Evolutionary conservation across 2,888 invertebrate genomes (phyloP).

Genomic region (Aromia moschata): DNA sequence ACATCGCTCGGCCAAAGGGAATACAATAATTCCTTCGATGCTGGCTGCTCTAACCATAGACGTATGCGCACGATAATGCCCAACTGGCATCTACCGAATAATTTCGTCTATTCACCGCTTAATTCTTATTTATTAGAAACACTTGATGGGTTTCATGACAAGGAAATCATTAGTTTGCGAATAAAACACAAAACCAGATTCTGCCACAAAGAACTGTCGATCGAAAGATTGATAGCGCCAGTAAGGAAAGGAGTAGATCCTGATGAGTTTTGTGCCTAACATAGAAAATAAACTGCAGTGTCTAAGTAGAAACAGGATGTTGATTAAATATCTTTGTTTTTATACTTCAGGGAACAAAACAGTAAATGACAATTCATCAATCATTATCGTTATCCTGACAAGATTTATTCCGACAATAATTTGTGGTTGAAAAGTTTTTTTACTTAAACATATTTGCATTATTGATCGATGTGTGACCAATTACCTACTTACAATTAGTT

Average conservation of each 20-base stretch:
- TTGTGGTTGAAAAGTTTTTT: too few relatives aligned
- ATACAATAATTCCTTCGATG: conserved; percentile 5
- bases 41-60: conserved; percentile 1
- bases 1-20: not conserved
- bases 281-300: too few relatives aligned
- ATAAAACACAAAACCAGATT: not conserved
- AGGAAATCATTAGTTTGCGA: not conserved
- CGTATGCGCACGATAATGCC: conserved; percentile 11
- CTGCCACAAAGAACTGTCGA: not conserved
- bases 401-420: too few relatives aligned
- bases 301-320: too few relatives aligned
- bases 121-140: conserved; percentile 10
- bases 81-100: conserved; percentile 7
- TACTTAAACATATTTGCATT: too few relatives aligned
- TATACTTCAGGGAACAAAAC: too few relatives aligned
- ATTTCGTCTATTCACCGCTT: conserved; percentile 10
- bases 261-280: too few relatives aligned
- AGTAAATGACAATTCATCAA: too few relatives aligned
- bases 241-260: not conserved
- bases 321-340: too few relatives aligned
- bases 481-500: too few relatives aligned
- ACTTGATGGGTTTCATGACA: conserved; percentile 9
- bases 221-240: not conserved
- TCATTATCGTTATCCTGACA: too few relatives aligned
- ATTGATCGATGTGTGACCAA: too few relatives aligned